These are phyloP conservation scores for Sminthurinus aureus DNA, from an alignment of 2,888 invertebrate species.

Conservation along the genomic window DNA sequence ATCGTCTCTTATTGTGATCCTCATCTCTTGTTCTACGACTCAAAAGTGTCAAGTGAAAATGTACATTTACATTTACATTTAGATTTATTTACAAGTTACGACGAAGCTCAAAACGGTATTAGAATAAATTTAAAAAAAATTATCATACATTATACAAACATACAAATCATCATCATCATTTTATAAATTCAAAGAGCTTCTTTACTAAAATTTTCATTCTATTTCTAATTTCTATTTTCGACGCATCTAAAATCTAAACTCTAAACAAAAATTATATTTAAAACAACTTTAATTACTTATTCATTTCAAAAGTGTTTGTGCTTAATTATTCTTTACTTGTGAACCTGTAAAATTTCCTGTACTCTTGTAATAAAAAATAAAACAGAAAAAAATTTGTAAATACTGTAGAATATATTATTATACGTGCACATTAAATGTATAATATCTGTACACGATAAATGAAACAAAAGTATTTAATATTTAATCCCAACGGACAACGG, in stretches of 20 bases:
- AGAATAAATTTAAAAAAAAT: background rate
- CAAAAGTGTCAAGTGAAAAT: background rate
- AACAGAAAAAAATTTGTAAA: too few relatives aligned
- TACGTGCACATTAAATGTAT: too few relatives aligned
- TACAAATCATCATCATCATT: background rate
- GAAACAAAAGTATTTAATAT: too few relatives aligned
- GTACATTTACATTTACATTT: background rate
- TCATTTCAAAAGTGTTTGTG: background rate
- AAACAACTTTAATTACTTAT: background rate
- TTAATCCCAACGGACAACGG: too few relatives aligned
- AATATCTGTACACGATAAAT: too few relatives aligned
- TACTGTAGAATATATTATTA: too few relatives aligned
- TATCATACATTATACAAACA: background rate
- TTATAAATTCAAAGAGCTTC: too few relatives aligned
- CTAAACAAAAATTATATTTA: background rate
- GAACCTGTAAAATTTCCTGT: background rate
- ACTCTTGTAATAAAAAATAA: too few relatives aligned
- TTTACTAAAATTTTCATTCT: too few relatives aligned
- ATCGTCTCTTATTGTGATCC: background rate
- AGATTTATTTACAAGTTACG: background rate
- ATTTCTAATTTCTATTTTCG: too few relatives aligned
- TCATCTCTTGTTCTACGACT: background rate
- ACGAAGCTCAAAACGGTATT: background rate
- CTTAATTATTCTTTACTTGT: background rate
- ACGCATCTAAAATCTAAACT: too few relatives aligned